Evolutionary conservation across 2,797 vertebrate species (phyloP), one percentile per base, ranked within the genome.

Genomic region (Columba guinea): DNA sequence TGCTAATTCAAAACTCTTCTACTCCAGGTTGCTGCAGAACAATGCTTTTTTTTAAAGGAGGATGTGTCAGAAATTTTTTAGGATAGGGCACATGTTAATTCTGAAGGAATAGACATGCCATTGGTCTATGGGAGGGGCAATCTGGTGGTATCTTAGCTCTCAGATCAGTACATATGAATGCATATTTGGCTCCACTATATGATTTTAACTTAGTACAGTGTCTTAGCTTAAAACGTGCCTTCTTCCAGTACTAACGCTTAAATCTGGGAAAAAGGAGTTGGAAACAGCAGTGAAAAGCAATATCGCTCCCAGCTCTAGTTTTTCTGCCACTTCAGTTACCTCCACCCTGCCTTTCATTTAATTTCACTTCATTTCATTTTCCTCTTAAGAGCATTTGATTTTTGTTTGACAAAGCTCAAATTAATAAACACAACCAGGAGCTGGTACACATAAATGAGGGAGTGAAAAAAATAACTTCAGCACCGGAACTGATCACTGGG

Each of bases 341-440:
- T 7, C 13, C 6, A 49, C 7, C 7, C 17, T 71, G 32, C 4
- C 74, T 95, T 94, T 73, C 27, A 65, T 92, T 91, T 92, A 87
- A 48, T 86, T 91, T 94, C 44, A 44, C 44, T 94, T 73, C 26
- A 63, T 92, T 91, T 92, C 86, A 48, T 86, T 91, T 94, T 69
- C 26, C 70, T 69, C 44, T 73, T 89, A 93, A 93, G 26, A 23
- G 4, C 4, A 12, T 76, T 39, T 46, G 52, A 12, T 22, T 52
- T 65, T 74, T 78, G 55, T 76, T 80, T 77, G 41, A 75, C 56
- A 83, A 85, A 94, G 4, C 21, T 80, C 75, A 90, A 91, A 51
- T 37, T 89, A 84, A 89, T 91, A 95, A 96, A 91, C 23, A 73
- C 74, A 86, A 10, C 32, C 32, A 79, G 62, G 46, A 73, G 4